Conservation (phyloP, 1,140 invertebrate genomes). For the Holotrichia oblita region DNA sequence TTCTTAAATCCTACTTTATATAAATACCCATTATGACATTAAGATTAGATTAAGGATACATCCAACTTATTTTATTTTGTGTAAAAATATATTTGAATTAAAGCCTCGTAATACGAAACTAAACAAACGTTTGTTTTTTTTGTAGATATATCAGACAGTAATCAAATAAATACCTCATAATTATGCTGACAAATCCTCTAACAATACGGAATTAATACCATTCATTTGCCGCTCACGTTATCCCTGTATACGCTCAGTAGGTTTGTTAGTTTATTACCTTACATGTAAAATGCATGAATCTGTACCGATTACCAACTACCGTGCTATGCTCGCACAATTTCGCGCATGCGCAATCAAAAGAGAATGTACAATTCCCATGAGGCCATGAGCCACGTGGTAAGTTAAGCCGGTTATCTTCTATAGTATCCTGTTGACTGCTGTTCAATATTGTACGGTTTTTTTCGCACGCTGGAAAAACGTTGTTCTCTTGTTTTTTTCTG, state of each 20-base stretch:
- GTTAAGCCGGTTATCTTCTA: constrained; percentile 33
- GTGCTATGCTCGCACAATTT: neutral
- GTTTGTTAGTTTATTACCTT: constrained; percentile 12
- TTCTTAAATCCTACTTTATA: too few relatives aligned
- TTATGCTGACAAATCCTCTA: neutral
- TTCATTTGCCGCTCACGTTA: neutral
- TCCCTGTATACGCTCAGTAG: neutral
- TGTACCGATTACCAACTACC: neutral
- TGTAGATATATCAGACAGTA: too few relatives aligned
- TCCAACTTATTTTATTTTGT: too few relatives aligned
- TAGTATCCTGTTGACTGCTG: constrained; percentile 28
- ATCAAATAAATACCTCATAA: too few relatives aligned
- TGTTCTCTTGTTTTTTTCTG: neutral
- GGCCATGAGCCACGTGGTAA: constrained; percentile 39
- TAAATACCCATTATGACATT: too few relatives aligned
- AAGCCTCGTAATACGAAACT: too few relatives aligned
- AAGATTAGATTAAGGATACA: too few relatives aligned
- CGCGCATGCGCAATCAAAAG: constrained; percentile 17
- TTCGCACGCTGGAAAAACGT: constrained; percentile 11
- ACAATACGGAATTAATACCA: neutral
- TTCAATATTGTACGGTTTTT: constrained; percentile 3
- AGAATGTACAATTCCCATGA: constrained; percentile 32
- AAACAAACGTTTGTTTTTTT: too few relatives aligned
- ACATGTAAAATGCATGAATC: constrained; percentile 25
- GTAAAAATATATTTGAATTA: too few relatives aligned